Evolutionary conservation across 2,797 vertebrate genomes (phyloP), one percentile per base, ranked within the genome.

Genomic region (Pelochelys cantorii): DNA sequence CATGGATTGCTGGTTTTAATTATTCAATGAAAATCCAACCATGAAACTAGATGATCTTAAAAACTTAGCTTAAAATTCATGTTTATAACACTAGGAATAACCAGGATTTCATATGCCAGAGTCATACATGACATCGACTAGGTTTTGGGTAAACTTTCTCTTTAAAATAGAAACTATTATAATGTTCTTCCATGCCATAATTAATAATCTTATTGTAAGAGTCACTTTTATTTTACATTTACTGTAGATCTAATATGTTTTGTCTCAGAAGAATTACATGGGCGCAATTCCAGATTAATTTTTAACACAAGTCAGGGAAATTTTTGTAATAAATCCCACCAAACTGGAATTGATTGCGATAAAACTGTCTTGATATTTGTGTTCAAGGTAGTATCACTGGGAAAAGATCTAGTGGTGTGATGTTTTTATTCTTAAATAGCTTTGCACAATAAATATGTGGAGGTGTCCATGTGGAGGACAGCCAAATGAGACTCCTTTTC

Each of bases 21-120:
- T 96, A 94, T 93, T 95, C 91, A 96, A 88, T 92, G 48, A 65
- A 96, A 96, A 93, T 93, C 94, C 85, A 87, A 91, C 88, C 95
- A 74, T 96, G 95, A 95, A 96, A 95, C 86, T 54, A 93, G 90
- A 94, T 94, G 92, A 96, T 95, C 89, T 94, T 88, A 62, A 89
- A 96, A 96, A 94, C 93, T 96, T 85, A 84, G 87, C 91, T 95
- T 94, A 85, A 96, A 93, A 92, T 92, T 86, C 81, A 18, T 84
- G 90, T 90, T 88, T 90, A n/a, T 95, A 90, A 81, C 88, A 48
- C 94, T 94, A 90, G 74, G 53, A 89, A 90, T 92, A 95, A 97
- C 95, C 93, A 96, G 95, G 93, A 96, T 94, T 96, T 95, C 83
- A 89, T 95, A 48, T 48, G 42, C 42, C 42, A 0, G 79, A 90